Evolutionary conservation across 2,113 vertebrate genomes (phyloP).

Genomic region (Siniperca chuatsi): DNA sequence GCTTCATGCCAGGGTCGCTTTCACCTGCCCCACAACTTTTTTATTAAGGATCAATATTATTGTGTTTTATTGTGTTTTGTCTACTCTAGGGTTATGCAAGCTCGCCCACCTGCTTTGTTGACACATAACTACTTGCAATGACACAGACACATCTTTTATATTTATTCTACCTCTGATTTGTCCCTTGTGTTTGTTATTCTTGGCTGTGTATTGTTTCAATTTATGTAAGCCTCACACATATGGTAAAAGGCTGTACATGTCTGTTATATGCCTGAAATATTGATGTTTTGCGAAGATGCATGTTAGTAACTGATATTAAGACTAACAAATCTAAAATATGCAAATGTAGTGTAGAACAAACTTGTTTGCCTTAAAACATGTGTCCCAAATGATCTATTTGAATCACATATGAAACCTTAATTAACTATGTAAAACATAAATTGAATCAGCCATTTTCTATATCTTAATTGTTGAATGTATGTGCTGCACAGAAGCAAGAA

Average conservation of each 20-base stretch:
- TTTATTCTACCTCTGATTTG: not conserved
- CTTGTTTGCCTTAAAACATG: not conserved
- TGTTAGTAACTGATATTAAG: not conserved
- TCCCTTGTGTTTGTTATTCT: not conserved
- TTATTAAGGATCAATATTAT: slow-evolving; percentile 38
- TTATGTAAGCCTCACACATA: not conserved
- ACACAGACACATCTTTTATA: slow-evolving; percentile 1
- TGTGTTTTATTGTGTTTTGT: slow-evolving; percentile 11
- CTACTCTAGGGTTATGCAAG: not conserved
- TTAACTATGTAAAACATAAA: not conserved
- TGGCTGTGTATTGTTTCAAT: not conserved
- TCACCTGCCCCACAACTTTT: slow-evolving; percentile 23
- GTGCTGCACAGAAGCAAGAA: slow-evolving; percentile 28
- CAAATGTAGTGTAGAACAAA: not conserved
- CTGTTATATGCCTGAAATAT: not conserved
- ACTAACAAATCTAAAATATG: not conserved
- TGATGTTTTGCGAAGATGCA: not conserved
- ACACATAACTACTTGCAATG: not conserved
- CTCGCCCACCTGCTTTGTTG: not conserved
- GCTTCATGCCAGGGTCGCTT: slow-evolving; percentile 15
- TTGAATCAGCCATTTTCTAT: not conserved
- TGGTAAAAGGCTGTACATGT: not conserved
- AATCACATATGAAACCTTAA: not conserved
- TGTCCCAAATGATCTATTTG: not conserved
- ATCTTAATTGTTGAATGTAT: not conserved